Conservation (phyloP, 30 jellyfish, hydroid and myxozoan genomes). For the Euphysa ruthae region DNA sequence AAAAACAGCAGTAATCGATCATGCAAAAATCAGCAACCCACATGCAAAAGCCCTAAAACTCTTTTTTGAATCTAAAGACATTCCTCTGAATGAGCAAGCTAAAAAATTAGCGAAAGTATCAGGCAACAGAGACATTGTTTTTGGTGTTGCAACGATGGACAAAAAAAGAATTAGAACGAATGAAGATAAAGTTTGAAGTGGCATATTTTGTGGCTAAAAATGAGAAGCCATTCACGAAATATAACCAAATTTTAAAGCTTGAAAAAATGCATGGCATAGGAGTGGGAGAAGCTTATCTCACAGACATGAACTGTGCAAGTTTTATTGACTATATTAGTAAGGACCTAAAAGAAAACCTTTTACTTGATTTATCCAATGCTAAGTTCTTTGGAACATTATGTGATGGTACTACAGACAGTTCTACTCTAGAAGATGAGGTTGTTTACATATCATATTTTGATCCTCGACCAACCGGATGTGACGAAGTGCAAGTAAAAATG, state of each 20-base stretch:
- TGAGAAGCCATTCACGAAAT: neutral
- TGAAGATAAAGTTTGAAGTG: constrained; percentile 1
- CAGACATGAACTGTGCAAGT: neutral
- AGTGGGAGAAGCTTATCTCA: neutral
- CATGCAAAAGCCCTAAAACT: too few relatives aligned
- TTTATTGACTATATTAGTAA: neutral
- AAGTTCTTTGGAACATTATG: constrained; percentile 3
- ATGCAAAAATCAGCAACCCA: too few relatives aligned
- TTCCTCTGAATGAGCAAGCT: too few relatives aligned
- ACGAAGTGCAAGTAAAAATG: neutral
- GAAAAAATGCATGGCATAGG: constrained; percentile 9
- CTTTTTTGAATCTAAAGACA: too few relatives aligned
- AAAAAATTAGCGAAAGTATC: too few relatives aligned
- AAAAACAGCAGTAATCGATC: too few relatives aligned
- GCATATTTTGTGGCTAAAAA: constrained; percentile 7
- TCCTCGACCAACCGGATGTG: constrained; percentile 1
- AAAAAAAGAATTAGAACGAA: neutral
- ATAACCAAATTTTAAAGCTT: neutral
- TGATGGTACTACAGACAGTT: constrained; percentile 17
- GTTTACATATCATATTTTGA: constrained; percentile 11
- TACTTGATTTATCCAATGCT: neutral
- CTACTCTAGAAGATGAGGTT: constrained; percentile 7
- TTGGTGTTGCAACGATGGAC: neutral
- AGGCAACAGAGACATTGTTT: neutral
- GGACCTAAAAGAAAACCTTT: neutral